Percentiles rank a stretch among this genome's conserved stretches.
Evolutionary conservation across 2,113 vertebrate genomes (phyloP).

Genomic region (Nibea coibor): DNA sequence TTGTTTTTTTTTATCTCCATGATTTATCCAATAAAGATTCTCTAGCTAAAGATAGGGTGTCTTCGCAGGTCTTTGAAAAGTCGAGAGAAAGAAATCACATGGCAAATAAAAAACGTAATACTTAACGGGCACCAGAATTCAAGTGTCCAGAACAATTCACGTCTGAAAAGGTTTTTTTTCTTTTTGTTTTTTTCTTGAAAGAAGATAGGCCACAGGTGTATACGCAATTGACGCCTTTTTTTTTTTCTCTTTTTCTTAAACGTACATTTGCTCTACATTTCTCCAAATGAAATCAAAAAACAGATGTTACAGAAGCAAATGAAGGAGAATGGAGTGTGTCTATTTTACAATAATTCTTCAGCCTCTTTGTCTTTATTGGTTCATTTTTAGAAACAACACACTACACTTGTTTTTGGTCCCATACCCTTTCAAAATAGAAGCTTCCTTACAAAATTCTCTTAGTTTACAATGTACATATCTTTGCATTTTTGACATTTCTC

Average conservation of each 20-base stretch:
- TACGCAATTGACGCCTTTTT: slow-evolving; percentile 40
- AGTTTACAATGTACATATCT: slow-evolving; percentile 73
- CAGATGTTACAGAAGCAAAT: slow-evolving; percentile 53
- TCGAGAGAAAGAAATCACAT: slow-evolving; percentile 57
- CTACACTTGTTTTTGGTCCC: slow-evolving; percentile 74
- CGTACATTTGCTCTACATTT: slow-evolving; percentile 45
- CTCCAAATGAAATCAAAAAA: slow-evolving; percentile 13
- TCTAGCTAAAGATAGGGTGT: slow-evolving; percentile 68
- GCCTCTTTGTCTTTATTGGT: slow-evolving; percentile 53
- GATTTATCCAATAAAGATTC: slow-evolving; percentile 86
- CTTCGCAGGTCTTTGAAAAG: slow-evolving; percentile 56
- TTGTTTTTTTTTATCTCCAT: slow-evolving; percentile 40
- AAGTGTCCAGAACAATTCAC: slow-evolving; percentile 69
- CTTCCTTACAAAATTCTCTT: slow-evolving; percentile 77
- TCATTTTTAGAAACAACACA: slow-evolving; percentile 60
- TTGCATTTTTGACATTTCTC: slow-evolving; percentile 61
- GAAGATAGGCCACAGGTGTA: slow-evolving; percentile 69
- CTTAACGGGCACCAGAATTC: slow-evolving; percentile 66
- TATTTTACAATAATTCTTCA: slow-evolving; percentile 63
- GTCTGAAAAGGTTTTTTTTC: slow-evolving; percentile 39
- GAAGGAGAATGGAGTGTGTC: slow-evolving; percentile 51
- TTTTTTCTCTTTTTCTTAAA: slow-evolving; percentile 8
- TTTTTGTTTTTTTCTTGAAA: slow-evolving; percentile 43
- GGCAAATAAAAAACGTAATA: slow-evolving; percentile 61
- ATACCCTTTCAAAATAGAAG: slow-evolving; percentile 77